Percentiles rank a stretch among this genome's conserved stretches.
Conservation (phyloP, 2,888 invertebrate species). For the Lepidochitona cinerea region DNA sequence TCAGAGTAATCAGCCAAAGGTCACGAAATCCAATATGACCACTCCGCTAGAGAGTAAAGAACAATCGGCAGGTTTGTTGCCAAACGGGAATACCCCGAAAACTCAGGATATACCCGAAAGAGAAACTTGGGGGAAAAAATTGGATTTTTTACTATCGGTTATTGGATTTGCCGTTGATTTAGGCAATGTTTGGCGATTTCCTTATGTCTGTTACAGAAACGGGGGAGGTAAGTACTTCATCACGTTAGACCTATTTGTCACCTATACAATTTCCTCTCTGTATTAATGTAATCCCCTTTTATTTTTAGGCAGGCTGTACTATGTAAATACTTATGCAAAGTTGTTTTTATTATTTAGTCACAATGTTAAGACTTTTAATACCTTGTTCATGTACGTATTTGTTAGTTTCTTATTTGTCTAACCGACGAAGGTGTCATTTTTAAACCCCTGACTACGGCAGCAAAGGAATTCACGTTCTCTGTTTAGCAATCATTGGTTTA, state of each 20-base stretch:
- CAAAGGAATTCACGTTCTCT: too few relatives aligned
- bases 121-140: not conserved
- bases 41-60: not conserved
- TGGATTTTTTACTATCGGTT: conserved; percentile 1
- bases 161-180: conserved; percentile 1
- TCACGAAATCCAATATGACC: not conserved
- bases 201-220: not conserved
- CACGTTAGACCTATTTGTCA: not conserved
- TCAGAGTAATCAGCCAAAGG: not conserved
- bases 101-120: not conserved
- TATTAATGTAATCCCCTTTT: too few relatives aligned
- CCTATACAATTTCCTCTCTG: too few relatives aligned
- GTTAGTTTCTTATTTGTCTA: too few relatives aligned
- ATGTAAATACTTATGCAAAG: too few relatives aligned
- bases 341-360: not conserved
- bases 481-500: too few relatives aligned
- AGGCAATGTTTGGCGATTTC: conserved; percentile 1
- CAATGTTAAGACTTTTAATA: not conserved
- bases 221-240: not conserved
- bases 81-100: not conserved
- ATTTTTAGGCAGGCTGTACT: too few relatives aligned
- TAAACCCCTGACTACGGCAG: too few relatives aligned
- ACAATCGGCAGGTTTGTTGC: not conserved
- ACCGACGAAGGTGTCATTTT: too few relatives aligned
- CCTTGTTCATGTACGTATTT: too few relatives aligned